Base-by-base conservation (phyloP, 2,888 invertebrate species). In the Tinea semifulvella region DNA sequence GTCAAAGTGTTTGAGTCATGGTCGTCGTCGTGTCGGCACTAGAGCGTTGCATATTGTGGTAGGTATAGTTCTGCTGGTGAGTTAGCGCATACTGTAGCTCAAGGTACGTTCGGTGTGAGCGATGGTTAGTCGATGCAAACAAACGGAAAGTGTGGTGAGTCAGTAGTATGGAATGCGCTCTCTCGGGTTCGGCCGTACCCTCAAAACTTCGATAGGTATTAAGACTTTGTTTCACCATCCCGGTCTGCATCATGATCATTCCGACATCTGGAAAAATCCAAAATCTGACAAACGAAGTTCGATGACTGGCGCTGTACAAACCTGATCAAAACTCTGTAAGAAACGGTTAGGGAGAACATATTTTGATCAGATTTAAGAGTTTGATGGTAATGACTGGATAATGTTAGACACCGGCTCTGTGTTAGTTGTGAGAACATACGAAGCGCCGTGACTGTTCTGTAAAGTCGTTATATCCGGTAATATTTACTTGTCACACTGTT, bases 161-260 rank as follows among this genome's bases (percentile, higher is more conserved):
- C 73, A 77, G 72, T 69, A 69, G 65, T 69, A 63, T 65, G 65
- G 64, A 63, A 66, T 65, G 67, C 57, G 72, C 61, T 65, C 58
- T 58, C 63, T 68, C 64, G 74, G 79, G 62, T 63, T 73, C 36
- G 55, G 56, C 74, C 91, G 88, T 92, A 92, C 92, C 92, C 87
- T 92, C 91, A 84, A 88, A 87, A 85, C 79, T 84, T 79, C 84
- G 84, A 83, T 84, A 85, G 76, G 86, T 85, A 87, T 89, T 91
- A 83, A 88, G 83, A 82, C 87, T 89, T 85, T 92, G 90, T 88
- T 92, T 93, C 89, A 93, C 92, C 93, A 94, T 93, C 85, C 93
- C 93, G 80, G 92, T 88, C 90, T 93, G 92, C 92, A 93, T 92
- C 93, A 94, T 92, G 88, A 94, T 92, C 93, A 93, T 93, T 86